Conservation (phyloP, 1,140 invertebrate species). For the Metaphire vulgaris region DNA sequence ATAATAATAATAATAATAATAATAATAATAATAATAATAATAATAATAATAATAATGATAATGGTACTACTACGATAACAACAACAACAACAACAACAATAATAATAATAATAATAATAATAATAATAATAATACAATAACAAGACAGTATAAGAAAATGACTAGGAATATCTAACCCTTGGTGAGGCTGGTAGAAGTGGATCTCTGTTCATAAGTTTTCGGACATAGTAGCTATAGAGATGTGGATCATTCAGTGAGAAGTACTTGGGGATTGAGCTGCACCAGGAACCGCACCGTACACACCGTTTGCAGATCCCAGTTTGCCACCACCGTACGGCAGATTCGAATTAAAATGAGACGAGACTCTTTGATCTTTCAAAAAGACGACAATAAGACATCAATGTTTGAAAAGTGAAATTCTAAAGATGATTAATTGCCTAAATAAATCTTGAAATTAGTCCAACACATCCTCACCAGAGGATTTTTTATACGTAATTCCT, state of each 20-base stretch:
- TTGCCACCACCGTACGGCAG: background rate
- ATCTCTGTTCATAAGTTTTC: slow-evolving; percentile 41
- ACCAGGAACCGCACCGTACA: background rate
- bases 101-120: too few relatives aligned
- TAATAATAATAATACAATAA: too few relatives aligned
- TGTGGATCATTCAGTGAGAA: slow-evolving; percentile 49
- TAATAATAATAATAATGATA: background rate
- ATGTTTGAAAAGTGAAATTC: too few relatives aligned
- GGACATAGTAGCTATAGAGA: slow-evolving; percentile 47
- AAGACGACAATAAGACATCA: too few relatives aligned
- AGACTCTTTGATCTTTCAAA: too few relatives aligned
- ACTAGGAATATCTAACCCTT: slow-evolving; percentile 20
- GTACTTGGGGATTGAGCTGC: slow-evolving; percentile 39
- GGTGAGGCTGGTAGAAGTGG: background rate
- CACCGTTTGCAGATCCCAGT: background rate
- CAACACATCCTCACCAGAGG: too few relatives aligned
- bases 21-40: background rate
- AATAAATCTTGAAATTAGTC: too few relatives aligned
- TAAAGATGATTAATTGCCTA: too few relatives aligned
- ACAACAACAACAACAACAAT: too few relatives aligned
- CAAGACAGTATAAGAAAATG: too few relatives aligned
- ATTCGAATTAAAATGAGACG: background rate
- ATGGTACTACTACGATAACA: background rate
- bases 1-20: background rate
- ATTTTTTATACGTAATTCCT: too few relatives aligned